Evolutionary conservation across 2,113 vertebrate genomes (phyloP).

Genomic region (Toxotes jaculatrix): DNA sequence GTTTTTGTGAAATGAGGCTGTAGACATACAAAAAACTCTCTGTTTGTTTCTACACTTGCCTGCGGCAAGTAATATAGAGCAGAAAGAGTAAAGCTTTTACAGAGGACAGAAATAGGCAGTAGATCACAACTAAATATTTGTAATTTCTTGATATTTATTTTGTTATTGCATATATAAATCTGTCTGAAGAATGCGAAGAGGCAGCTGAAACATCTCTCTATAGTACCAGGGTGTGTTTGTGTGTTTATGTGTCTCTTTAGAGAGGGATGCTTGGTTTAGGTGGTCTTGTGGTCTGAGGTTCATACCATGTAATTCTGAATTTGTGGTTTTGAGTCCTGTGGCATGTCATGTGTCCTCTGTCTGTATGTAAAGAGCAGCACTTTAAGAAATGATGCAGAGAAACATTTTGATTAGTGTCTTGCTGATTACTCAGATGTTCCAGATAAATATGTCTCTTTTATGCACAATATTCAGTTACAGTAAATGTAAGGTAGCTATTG

Average conservation of each 20-base stretch:
- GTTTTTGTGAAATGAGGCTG: neutral
- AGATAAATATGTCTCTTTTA: constrained; percentile 34
- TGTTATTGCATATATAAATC: neutral
- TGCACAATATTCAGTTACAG: constrained; percentile 2
- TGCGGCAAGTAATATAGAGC: too few species aligned
- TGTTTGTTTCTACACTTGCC: neutral
- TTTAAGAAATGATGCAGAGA: neutral
- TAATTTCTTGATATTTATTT: neutral
- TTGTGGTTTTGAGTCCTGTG: constrained; percentile 32
- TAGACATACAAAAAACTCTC: neutral
- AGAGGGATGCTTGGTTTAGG: constrained; percentile 2
- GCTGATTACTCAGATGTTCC: constrained; percentile 7
- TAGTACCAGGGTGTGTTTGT: neutral
- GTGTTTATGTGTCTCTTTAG: too few species aligned
- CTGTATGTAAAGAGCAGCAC: neutral
- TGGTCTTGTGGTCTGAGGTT: constrained; percentile 12
- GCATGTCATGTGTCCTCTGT: constrained; percentile 9
- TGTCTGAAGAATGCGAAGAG: neutral
- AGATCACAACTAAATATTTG: too few species aligned
- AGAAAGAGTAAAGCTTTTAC: neutral
- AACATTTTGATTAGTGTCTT: constrained; percentile 11
- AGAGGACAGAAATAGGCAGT: neutral
- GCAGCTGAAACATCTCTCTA: constrained; percentile 15
- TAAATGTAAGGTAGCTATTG: constrained; percentile 12
- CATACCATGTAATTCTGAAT: constrained; percentile 29